Evolutionary conservation across 2,797 vertebrate species (phyloP).

Genomic region (Sebastes matsubarae): DNA sequence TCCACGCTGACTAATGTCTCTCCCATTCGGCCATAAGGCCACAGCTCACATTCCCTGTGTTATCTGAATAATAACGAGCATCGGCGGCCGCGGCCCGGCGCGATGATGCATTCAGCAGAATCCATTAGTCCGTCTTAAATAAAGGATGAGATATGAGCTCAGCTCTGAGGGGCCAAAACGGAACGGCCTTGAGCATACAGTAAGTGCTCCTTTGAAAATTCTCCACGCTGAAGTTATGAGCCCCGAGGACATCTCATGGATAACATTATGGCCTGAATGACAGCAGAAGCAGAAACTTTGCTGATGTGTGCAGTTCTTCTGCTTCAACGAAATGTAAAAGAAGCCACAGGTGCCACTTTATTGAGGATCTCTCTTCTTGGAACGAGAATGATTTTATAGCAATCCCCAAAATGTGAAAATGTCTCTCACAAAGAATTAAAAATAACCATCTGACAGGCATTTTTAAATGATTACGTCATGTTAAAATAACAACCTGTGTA

Average conservation of each 20-base stretch:
- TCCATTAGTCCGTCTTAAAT: constrained; percentile 64
- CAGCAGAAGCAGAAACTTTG: constrained; percentile 36
- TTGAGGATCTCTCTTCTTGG: background rate
- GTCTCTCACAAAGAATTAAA: background rate
- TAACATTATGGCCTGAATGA: constrained; percentile 30
- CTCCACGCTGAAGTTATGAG: constrained; percentile 16
- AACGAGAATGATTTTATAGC: background rate
- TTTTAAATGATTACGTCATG: constrained; percentile 4
- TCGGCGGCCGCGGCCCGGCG: constrained; percentile 13
- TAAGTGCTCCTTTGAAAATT: constrained; percentile 52
- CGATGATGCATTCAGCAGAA: constrained; percentile 42
- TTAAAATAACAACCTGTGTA: background rate
- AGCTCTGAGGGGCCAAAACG: constrained; percentile 13
- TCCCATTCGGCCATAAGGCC: background rate
- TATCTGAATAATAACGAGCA: constrained; percentile 40
- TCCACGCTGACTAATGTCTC: constrained; percentile 23
- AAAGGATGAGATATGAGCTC: constrained; percentile 61
- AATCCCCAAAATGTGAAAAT: background rate
- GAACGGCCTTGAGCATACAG: background rate
- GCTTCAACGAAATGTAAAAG: constrained; percentile 2
- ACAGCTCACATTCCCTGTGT: constrained; percentile 17
- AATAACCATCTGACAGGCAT: background rate
- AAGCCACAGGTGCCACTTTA: constrained; percentile 5
- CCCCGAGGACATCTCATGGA: constrained; percentile 28
- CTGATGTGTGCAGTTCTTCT: constrained; percentile 43